Evolutionary conservation across 1,140 invertebrate species (phyloP), one percentile per base, ranked within the genome.

Genomic region (Luehdorfia chinensis): DNA sequence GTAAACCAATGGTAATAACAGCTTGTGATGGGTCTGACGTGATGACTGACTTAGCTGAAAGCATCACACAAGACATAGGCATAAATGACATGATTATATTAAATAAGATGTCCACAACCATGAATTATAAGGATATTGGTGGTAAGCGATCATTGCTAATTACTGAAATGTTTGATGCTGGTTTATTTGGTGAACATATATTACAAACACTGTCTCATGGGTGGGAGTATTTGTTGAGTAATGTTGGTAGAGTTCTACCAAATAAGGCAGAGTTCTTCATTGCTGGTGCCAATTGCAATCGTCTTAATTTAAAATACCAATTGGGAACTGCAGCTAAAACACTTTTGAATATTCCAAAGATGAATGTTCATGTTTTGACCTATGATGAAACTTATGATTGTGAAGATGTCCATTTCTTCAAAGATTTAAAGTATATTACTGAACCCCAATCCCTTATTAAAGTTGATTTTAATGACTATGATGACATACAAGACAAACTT

Each of bases 91-190:
- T 75, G 28, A 28, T 54, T 12, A 53, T 83, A 32, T 21, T 84
- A 4, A 75, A 76, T 34, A 76, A 75, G 27, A 55, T 66, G 46
- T 83, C 80, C 5, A 80, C 78, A 28, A 18, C 41, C 13, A 62
- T 84, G 58, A 84, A 90, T 50, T 86, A 86, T n/a, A 28, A 61
- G 5, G 88, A 93, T 64, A 77, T 93, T 31, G 87, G 89, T 45
- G 74, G 61, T 36, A 91, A 90, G 58, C 88, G 91, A 21, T 88
- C 90, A 55, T 65, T 94, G 4, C 72, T 94, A 12, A 87, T 95
- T 1, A 94, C 93, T 36, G 94, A 95, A 81, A 92, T 92, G 32
- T 92, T 95, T 88, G 94, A 95, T 88, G 91, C 91, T 49, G 94
- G 90, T 1, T 65, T 95, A 13, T 92, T 95, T 77, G 94, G 94